Conservation (phyloP, 2,888 invertebrate species). For the Drosophila demipolita region DNA sequence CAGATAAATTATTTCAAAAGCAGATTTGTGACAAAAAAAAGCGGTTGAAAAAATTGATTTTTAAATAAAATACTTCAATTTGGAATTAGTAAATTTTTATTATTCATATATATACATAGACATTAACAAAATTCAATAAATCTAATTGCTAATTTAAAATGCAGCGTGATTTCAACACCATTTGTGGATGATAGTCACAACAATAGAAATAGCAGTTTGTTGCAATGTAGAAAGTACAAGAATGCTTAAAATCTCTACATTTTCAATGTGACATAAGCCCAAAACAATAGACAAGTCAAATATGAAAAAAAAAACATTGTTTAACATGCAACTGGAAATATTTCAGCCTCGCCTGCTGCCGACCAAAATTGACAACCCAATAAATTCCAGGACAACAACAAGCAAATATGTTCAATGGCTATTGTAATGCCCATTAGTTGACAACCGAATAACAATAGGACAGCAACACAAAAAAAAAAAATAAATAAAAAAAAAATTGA, state of each 20-base stretch:
- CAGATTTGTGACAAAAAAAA: not conserved
- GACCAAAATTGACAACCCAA: constrained; percentile 24
- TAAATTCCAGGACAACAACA: constrained; percentile 2
- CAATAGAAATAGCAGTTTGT: not conserved
- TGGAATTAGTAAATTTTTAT: not conserved
- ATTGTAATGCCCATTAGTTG: constrained; percentile 38
- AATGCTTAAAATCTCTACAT: not conserved
- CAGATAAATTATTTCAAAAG: not conserved
- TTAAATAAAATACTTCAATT: not conserved
- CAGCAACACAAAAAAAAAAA: not conserved
- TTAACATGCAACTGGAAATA: constrained; percentile 25
- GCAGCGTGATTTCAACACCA: not conserved
- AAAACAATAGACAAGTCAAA: not conserved
- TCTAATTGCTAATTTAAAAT: not conserved
- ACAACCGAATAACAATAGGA: constrained; percentile 17
- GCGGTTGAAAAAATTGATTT: not conserved
- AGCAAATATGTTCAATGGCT: constrained; percentile 3
- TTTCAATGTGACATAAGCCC: not conserved
- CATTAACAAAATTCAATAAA: not conserved
- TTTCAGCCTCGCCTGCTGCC: constrained; percentile 21
- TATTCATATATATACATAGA: not conserved
- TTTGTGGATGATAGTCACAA: not conserved
- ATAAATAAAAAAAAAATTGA: not conserved
- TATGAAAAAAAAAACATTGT: constrained; percentile 1
- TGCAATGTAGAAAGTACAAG: not conserved